Percentiles rank a stretch among this genome's conserved stretches.
phyloP scores from a whole-genome alignment of 2,797 vertebrate species.

The Halcyon leucocephala region DNA sequence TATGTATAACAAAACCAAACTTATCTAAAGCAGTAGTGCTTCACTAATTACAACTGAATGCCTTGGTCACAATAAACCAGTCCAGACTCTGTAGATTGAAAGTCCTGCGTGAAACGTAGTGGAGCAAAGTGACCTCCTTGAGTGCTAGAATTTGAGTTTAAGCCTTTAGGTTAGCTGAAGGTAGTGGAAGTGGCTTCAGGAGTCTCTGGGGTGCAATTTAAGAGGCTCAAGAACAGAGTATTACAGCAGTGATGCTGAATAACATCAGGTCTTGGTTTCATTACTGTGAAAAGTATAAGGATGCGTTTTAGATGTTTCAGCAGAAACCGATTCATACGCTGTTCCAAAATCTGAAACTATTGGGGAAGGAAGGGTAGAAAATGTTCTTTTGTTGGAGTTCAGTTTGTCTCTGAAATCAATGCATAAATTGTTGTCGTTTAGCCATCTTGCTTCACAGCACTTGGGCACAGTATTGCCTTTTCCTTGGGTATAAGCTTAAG shows the following conservation, averaged over 20 bases:
- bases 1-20: background rate
- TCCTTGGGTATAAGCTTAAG: conserved; percentile 24
- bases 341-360: background rate
- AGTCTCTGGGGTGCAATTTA: background rate
- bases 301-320: background rate
- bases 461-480: conserved; percentile 20
- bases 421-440: conserved; percentile 21
- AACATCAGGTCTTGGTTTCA: background rate
- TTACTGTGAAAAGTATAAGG: background rate
- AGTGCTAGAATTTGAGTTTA: background rate
- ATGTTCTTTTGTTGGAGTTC: background rate
- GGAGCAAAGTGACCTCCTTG: background rate
- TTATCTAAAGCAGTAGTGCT: background rate
- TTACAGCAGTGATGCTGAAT: background rate
- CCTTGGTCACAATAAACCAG: background rate
- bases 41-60: background rate
- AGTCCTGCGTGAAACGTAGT: background rate
- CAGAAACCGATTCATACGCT: background rate
- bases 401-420: background rate
- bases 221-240: background rate
- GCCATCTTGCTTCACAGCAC: background rate
- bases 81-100: background rate
- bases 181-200: background rate
- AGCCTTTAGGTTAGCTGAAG: background rate
- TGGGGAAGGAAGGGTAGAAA: background rate